Percentiles rank a stretch among this genome's conserved stretches.
phyloP scores from a whole-genome alignment of 1,140 invertebrate genomes.

The Listronotus bonariensis region DNA sequence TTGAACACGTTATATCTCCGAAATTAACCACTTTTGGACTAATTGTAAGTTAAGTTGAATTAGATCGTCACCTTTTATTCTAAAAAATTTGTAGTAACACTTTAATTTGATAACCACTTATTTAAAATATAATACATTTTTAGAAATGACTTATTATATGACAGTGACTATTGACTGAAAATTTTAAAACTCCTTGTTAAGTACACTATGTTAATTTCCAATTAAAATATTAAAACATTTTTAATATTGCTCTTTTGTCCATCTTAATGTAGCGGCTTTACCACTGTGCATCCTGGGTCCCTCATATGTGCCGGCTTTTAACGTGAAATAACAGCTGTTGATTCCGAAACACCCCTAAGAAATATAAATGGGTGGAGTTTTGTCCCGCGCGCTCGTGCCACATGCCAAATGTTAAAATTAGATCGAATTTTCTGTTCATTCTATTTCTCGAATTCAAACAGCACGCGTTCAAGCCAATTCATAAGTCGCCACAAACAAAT shows the following conservation, averaged over 20 bases:
- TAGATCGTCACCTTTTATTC: no score
- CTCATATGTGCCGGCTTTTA: constrained; percentile 37
- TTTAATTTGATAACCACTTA: no score
- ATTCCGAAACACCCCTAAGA: constrained; percentile 46
- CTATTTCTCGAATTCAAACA: constrained; percentile 30
- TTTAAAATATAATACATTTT: no score
- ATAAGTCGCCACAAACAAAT: constrained; percentile 32
- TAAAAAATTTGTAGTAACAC: no score
- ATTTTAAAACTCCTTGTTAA: neutral
- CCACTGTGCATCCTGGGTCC: constrained; percentile 29
- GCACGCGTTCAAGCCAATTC: constrained; percentile 38
- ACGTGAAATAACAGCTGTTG: constrained; percentile 41
- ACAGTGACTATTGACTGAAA: neutral
- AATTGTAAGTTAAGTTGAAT: no score
- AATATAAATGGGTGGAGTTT: constrained; percentile 46
- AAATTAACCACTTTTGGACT: no score
- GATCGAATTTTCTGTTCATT: constrained; percentile 44
- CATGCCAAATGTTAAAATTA: constrained; percentile 49
- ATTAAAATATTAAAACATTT: neutral
- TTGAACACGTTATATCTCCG: no score
- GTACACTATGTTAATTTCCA: neutral
- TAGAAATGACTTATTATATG: no score
- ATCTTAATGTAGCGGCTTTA: neutral
- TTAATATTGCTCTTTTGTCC: constrained; percentile 2
- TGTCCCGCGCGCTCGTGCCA: constrained; percentile 45